Evolutionary conservation across 2,888 invertebrate genomes (phyloP).

Genomic region (Nomada ferruginata): DNA sequence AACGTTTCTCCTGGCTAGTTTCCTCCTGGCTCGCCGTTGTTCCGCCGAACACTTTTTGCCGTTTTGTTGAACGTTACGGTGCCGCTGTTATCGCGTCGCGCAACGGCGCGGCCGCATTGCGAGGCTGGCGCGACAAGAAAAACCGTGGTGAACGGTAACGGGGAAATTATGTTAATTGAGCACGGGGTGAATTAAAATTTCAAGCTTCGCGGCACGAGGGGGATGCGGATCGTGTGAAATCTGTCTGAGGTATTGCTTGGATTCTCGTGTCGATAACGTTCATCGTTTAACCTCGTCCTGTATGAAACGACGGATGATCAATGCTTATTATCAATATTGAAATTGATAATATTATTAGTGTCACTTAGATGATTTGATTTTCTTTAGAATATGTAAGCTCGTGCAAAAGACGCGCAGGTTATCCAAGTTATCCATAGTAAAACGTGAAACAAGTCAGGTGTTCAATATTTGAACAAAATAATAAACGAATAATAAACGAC

Average conservation of each 20-base stretch:
- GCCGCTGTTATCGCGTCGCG: conserved; percentile 48
- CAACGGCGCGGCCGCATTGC: conserved; percentile 35
- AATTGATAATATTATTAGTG: no score
- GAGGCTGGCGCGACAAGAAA: conserved; percentile 23
- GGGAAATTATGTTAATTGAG: conserved; percentile 64
- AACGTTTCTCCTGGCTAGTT: conserved; percentile 12
- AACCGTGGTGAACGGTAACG: conserved; percentile 52
- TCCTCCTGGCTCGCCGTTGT: conserved; percentile 46
- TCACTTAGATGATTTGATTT: no score
- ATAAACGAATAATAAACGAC: no score
- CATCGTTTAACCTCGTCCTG: neutral
- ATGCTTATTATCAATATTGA: no score
- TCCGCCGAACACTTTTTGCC: conserved; percentile 56
- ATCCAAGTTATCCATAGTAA: no score
- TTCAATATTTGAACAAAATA: no score
- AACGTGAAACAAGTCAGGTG: no score
- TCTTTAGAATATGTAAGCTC: no score
- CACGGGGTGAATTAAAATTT: conserved; percentile 54
- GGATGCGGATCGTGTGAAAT: neutral
- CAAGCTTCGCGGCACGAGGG: conserved; percentile 23
- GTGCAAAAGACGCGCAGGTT: no score
- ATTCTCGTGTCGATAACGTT: neutral
- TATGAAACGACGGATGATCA: no score
- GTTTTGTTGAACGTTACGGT: conserved; percentile 56
- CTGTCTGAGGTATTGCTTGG: neutral